Base-by-base conservation (phyloP, 2,888 invertebrate genomes). In the Villa cingulata region DNA sequence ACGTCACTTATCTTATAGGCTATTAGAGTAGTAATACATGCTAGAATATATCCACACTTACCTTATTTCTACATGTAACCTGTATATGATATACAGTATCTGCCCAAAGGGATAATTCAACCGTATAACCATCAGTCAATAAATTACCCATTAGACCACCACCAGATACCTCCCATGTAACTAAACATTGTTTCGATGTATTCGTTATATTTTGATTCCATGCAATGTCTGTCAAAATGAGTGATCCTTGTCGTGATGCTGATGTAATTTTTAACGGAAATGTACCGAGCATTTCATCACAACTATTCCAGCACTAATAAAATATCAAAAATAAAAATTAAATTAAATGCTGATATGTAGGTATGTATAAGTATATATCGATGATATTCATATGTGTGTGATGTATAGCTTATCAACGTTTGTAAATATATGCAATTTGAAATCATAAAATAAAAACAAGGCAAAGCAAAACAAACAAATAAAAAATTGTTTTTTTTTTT, bases 91-190 rank as follows among this genome's bases (percentile, higher is more conserved):
- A 86, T 55, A 83, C 70, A 41, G 85, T 85, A 64, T 85, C 83
- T 43, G 85, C 84, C 84, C 85, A 86, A 44, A 86, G 71, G 49
- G 84, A 84, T 55, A 86, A 68, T 47, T 84, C 84, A 53, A 86
- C 85, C 59, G 81, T 77, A 49, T 83, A 84, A 45, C 83, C 81
- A 66, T 86, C 85, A 39, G 86, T 86, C 68, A 85, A 83, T 54
- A 86, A 73, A 68, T 86, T 85, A 54, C 86, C 86, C 70, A 83
- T 84, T 51, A 86, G 72, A 54, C 85, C 85, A 56, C 85, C 85
- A 49, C 85, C 85, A 60, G 81, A 82, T 47, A 86, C 81, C 74
- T 86, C 86, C 86, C 86, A 86, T 52, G 85, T 85, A 45, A 86
- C 84, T 60, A 86, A 73, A 68, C 85, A 86, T 50, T 85, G 62